These are phyloP conservation scores for Phataginus tetradactyla DNA, from an alignment of 2,797 vertebrate species.

Conservation along the genomic window DNA sequence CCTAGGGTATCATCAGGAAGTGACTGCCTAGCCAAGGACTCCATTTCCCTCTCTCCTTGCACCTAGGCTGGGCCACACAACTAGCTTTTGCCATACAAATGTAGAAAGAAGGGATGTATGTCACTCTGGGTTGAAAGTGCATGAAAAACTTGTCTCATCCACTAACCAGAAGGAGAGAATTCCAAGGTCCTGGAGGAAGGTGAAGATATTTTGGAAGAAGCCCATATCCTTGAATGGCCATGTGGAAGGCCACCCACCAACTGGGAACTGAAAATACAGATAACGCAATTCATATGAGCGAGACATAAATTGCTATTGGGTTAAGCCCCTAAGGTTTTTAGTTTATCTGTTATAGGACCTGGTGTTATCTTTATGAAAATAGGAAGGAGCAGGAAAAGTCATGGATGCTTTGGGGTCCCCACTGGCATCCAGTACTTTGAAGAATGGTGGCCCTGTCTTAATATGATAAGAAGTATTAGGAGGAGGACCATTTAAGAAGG, in stretches of 20 bases:
- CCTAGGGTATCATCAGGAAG: not conserved
- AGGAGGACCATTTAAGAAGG: not conserved
- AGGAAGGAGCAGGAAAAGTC: not conserved
- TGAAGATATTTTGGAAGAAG: not conserved
- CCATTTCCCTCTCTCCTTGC: not conserved
- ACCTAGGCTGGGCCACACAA: not conserved
- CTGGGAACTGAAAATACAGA: not conserved
- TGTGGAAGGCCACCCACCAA: not conserved
- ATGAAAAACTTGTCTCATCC: not conserved
- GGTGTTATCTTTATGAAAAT: not conserved
- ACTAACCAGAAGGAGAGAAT: not conserved
- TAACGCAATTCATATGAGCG: not conserved
- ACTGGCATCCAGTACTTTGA: not conserved
- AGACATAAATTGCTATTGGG: not conserved
- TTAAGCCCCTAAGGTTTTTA: not conserved
- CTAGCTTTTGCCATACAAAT: conserved; percentile 5
- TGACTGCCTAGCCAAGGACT: not conserved
- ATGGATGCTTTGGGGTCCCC: not conserved
- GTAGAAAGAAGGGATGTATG: not conserved
- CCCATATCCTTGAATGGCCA: not conserved
- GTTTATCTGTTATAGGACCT: not conserved
- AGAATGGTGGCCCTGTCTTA: not conserved
- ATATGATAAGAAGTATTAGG: not conserved
- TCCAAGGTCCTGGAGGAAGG: not conserved
- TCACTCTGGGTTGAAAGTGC: not conserved